Evolutionary conservation across 2,888 invertebrate species (phyloP).

Genomic region (Sympetrum striolatum): DNA sequence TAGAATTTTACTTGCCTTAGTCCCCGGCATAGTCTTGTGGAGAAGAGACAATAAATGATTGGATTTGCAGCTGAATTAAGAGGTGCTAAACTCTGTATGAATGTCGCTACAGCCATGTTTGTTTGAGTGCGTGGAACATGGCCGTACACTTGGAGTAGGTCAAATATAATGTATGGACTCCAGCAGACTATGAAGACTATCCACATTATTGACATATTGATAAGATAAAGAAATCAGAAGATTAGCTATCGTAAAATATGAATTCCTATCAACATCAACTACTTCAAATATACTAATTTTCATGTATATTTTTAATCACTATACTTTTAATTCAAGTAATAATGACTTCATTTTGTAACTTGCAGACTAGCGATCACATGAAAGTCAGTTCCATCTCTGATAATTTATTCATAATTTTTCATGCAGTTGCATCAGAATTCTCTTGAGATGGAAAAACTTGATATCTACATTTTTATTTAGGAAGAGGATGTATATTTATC

Average conservation of each 20-base stretch:
- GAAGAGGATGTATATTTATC: too few relatives aligned
- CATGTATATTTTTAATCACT: too few relatives aligned
- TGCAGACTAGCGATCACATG: too few relatives aligned
- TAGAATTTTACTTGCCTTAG: slow-evolving; percentile 69
- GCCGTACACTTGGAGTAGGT: slow-evolving; percentile 87
- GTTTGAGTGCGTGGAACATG: slow-evolving; percentile 80
- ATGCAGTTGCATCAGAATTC: too few relatives aligned
- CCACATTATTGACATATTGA: slow-evolving; percentile 52
- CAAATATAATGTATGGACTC: slow-evolving; percentile 94
- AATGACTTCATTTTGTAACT: too few relatives aligned
- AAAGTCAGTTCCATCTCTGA: too few relatives aligned
- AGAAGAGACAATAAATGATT: slow-evolving; percentile 92
- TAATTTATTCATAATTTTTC: too few relatives aligned
- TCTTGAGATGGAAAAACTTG: too few relatives aligned
- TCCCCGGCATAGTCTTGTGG: slow-evolving; percentile 84
- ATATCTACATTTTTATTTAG: too few relatives aligned
- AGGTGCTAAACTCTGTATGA: slow-evolving; percentile 90
- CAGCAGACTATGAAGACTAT: slow-evolving; percentile 92
- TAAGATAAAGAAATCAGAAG: not conserved
- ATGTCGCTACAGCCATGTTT: slow-evolving; percentile 84
- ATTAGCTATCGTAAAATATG: not conserved
- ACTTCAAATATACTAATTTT: too few relatives aligned
- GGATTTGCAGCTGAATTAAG: slow-evolving; percentile 95
- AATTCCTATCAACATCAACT: too few relatives aligned
- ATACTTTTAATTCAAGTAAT: too few relatives aligned